Conservation (phyloP, 2,113 vertebrate species). For the Calidris pugnax region DNA sequence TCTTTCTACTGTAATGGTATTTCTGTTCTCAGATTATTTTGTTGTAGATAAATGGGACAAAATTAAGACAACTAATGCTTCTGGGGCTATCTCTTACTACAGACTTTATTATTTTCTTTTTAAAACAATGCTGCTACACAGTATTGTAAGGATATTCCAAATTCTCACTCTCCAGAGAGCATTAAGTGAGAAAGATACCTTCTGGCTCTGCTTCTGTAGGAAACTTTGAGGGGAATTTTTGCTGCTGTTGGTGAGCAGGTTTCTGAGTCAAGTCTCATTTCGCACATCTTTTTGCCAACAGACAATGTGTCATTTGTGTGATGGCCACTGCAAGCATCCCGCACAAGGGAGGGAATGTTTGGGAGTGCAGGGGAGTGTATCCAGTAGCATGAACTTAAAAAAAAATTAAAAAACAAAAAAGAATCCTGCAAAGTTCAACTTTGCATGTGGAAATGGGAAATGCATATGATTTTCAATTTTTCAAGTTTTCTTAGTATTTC, state of each 20-base stretch:
- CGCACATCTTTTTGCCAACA: neutral
- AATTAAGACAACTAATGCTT: neutral
- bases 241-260: neutral
- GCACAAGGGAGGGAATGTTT: neutral
- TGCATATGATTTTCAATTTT: neutral
- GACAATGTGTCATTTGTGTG: neutral
- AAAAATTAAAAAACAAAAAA: neutral
- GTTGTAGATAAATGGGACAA: neutral
- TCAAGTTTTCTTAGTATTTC: neutral
- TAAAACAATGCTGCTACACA: neutral
- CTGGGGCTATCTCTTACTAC: neutral
- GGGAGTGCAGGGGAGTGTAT: neutral
- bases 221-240: neutral
- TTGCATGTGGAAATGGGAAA: neutral
- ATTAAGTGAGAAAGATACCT: neutral
- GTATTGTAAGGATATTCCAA: neutral
- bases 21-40: neutral
- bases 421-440: neutral
- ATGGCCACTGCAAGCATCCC: neutral
- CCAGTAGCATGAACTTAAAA: neutral
- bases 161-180: neutral
- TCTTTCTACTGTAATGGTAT: neutral
- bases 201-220: neutral
- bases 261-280: neutral
- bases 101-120: neutral